Conservation (phyloP, 2,113 vertebrate genomes). For the Bagarius yarrelli region DNA sequence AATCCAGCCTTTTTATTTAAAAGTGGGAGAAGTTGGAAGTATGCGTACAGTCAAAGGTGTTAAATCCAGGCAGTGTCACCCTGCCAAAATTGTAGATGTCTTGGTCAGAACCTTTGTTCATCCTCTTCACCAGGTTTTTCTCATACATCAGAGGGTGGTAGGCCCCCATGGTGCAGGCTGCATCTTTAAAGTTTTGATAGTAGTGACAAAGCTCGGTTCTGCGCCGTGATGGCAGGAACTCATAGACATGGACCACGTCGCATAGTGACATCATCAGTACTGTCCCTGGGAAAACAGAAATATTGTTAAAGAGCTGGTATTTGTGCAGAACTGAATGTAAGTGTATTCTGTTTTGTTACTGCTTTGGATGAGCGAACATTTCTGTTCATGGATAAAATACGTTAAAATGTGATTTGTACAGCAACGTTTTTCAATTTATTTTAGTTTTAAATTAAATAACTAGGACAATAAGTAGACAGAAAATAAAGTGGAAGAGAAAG, state of each 20-base stretch:
- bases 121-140: constrained; percentile 77
- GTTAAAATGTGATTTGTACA: too few relatives aligned
- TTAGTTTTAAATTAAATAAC: too few relatives aligned
- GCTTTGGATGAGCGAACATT: not conserved
- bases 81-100: constrained; percentile 69
- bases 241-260: constrained; percentile 73
- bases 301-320: not conserved
- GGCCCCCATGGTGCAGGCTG: constrained; percentile 76
- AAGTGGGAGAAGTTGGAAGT: constrained; percentile 10
- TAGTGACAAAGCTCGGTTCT: constrained; percentile 78
- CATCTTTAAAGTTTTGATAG: constrained; percentile 74
- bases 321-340: not conserved
- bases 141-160: constrained; percentile 79
- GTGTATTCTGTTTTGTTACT: constrained; percentile 1
- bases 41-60: constrained; percentile 65
- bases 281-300: constrained; percentile 60
- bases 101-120: constrained; percentile 69
- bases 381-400: not conserved
- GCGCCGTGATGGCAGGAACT: constrained; percentile 75
- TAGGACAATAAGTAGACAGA: too few relatives aligned
- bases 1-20: constrained; percentile 24
- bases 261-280: constrained; percentile 79
- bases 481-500: too few relatives aligned
- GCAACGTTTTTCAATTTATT: too few relatives aligned
- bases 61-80: constrained; percentile 71